phyloP scores from a whole-genome alignment of 2,888 invertebrate species.

The Eueremaeus valkanovi region DNA sequence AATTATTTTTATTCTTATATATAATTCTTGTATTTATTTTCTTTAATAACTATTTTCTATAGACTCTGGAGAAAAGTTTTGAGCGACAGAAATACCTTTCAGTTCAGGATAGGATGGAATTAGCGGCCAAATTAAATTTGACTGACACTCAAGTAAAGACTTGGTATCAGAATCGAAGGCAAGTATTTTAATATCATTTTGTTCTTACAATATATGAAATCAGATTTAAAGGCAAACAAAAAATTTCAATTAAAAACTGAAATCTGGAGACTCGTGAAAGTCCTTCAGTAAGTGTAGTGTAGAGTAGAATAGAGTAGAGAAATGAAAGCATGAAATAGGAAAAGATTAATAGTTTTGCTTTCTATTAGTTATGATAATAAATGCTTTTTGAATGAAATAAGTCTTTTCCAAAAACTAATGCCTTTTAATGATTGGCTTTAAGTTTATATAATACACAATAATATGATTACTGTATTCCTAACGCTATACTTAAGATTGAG shows the following conservation, averaged over 20 bases:
- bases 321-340: background rate
- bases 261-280: background rate
- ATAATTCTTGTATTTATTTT: slow-evolving; percentile 16
- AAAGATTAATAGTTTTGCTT: slow-evolving; percentile 4
- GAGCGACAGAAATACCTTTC: slow-evolving; percentile 94
- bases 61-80: slow-evolving; percentile 89
- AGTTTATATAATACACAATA: background rate
- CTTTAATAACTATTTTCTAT: slow-evolving; percentile 43
- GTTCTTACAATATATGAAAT: background rate
- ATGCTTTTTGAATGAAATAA: slow-evolving; percentile 5
- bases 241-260: background rate
- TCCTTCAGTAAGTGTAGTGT: background rate
- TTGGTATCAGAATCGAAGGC: slow-evolving; percentile 99
- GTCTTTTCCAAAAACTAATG: background rate
- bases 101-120: slow-evolving; percentile 95
- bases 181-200: slow-evolving; percentile 50
- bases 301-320: background rate
- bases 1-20: background rate
- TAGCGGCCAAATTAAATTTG: slow-evolving; percentile 81
- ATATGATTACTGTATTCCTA: background rate
- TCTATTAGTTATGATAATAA: background rate
- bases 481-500: background rate
- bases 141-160: slow-evolving; percentile 99
- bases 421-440: background rate
- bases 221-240: background rate